Conservation (phyloP, 2,888 invertebrate species). For the Phyllotreta cruciferae region DNA sequence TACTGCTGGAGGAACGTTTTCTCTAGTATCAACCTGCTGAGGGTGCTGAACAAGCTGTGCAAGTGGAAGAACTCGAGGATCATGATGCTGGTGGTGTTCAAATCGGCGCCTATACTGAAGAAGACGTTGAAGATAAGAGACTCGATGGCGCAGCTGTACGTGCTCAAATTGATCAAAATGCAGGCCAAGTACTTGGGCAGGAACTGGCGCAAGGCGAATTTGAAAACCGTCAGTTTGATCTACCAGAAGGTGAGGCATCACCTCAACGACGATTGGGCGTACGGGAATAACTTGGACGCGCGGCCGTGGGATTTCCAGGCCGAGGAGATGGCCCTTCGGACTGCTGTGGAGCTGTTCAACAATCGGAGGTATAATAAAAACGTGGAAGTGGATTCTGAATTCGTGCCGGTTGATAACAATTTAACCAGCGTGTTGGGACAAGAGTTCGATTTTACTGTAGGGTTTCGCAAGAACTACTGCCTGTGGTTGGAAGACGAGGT, state of each 20-base stretch:
- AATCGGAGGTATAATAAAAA: slow-evolving; percentile 76
- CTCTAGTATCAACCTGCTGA: slow-evolving; percentile 94
- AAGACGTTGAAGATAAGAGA: slow-evolving; percentile 94
- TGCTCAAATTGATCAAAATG: slow-evolving; percentile 97
- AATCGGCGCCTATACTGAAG: slow-evolving; percentile 98
- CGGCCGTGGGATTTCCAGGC: slow-evolving; percentile 98
- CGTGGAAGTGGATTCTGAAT: slow-evolving; percentile 60
- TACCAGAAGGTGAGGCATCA: slow-evolving; percentile 96
- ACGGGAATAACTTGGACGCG: slow-evolving; percentile 97
- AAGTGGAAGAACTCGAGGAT: slow-evolving; percentile 99
- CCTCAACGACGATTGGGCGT: slow-evolving; percentile 99
- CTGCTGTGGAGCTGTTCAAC: slow-evolving; percentile 96
- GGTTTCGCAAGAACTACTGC: slow-evolving; percentile 92
- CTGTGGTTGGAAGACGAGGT: slow-evolving; percentile 97
- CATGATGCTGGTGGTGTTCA: slow-evolving; percentile 99
- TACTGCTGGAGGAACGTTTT: slow-evolving; percentile 99
- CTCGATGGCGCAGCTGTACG: slow-evolving; percentile 97
- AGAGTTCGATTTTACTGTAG: slow-evolving; percentile 82
- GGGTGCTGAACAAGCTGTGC: slow-evolving; percentile 96
- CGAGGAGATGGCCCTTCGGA: slow-evolving; percentile 93
- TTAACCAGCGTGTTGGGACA: slow-evolving; percentile 81
- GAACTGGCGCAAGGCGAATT: slow-evolving; percentile 99
- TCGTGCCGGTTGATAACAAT: slow-evolving; percentile 78
- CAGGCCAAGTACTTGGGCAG: slow-evolving; percentile 98
- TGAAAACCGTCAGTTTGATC: slow-evolving; percentile 99